Percentiles rank a stretch among this genome's conserved stretches.
phyloP scores from a whole-genome alignment of 2,113 vertebrate species.

The Arizona elegans region DNA sequence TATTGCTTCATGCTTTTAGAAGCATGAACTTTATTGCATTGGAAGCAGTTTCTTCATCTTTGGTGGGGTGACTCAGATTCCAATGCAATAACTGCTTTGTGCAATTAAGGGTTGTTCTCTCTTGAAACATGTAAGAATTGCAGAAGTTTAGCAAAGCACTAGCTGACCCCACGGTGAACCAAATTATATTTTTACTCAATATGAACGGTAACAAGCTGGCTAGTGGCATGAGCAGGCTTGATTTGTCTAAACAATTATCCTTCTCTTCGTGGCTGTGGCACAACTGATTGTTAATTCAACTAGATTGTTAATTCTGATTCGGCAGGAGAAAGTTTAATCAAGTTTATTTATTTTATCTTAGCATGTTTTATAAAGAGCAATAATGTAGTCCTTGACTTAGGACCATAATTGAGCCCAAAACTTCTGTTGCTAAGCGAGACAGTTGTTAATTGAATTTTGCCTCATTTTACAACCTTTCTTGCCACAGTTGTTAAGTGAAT shows the following conservation, averaged over 20 bases:
- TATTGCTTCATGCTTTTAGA: neutral
- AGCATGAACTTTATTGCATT: neutral
- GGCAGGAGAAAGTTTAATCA: neutral
- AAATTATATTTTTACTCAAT: neutral
- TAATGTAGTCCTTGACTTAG: neutral
- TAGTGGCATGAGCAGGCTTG: neutral
- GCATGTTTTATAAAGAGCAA: neutral
- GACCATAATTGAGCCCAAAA: neutral
- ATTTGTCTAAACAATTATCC: neutral
- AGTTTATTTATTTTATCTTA: neutral
- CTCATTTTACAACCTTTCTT: neutral
- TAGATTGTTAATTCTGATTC: neutral
- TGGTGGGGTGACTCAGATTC: neutral
- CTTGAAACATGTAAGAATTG: neutral
- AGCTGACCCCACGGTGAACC: neutral
- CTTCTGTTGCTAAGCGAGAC: neutral
- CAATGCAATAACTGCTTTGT: neutral
- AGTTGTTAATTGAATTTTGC: neutral
- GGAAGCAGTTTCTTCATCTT: neutral
- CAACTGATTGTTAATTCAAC: neutral
- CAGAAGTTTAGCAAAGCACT: neutral
- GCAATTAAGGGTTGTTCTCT: neutral
- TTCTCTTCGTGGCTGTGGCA: neutral
- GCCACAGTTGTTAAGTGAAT: neutral
- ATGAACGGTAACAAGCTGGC: neutral